These are phyloP conservation scores for Propsilocerus akamusi DNA, from an alignment of 1,140 invertebrate genomes.

Conservation along the genomic window DNA sequence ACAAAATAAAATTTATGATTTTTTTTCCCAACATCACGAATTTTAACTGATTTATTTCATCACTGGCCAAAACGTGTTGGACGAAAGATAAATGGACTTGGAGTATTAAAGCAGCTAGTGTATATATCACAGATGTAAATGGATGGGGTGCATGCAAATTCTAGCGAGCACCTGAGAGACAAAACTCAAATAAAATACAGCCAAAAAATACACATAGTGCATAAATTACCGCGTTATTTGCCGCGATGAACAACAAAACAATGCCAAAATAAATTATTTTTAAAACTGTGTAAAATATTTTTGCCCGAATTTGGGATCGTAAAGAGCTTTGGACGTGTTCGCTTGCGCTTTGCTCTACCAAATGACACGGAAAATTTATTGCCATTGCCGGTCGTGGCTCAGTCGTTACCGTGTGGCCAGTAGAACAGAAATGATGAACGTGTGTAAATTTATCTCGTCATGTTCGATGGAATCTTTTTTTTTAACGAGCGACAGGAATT, in stretches of 20 bases:
- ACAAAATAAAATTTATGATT: no score
- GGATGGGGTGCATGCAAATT: no score
- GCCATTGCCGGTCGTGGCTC: no score
- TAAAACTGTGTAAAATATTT: no score
- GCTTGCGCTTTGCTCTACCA: not conserved
- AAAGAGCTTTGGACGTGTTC: not conserved
- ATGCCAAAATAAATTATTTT: not conserved
- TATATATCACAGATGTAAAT: slow-evolving; percentile 1
- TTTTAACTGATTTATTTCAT: no score
- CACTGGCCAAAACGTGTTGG: no score
- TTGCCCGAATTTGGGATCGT: not conserved
- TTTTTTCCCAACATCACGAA: no score
- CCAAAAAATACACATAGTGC: not conserved
- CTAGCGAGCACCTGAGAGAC: slow-evolving; percentile 2
- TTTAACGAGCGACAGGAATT: no score
- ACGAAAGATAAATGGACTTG: no score
- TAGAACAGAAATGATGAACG: not conserved
- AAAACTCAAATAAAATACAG: not conserved
- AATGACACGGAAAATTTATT: slow-evolving; percentile 4
- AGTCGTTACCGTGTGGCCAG: not conserved
- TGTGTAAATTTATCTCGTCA: not conserved
- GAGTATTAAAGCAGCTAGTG: no score
- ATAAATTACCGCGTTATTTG: not conserved
- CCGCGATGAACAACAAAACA: not conserved
- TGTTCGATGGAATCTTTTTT: no score